A percentile compares a stretch with the other conserved stretches of the same genome.
Conservation (phyloP, 2,113 vertebrate genomes). For the Brachionichthys hirsutus region DNA sequence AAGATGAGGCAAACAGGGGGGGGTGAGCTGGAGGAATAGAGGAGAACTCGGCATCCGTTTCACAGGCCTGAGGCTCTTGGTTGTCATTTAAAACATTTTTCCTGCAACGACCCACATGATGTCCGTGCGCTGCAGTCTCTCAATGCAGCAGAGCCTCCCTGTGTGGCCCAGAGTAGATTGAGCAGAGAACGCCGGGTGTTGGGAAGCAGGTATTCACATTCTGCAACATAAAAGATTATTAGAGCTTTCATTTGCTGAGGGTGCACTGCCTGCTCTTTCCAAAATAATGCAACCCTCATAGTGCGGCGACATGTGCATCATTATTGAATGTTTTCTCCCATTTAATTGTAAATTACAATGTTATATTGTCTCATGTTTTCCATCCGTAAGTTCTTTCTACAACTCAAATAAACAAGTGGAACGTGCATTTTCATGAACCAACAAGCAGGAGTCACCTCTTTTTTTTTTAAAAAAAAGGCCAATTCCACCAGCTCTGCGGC, state of each 20-base stretch:
- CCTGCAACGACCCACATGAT: slow-evolving; percentile 25
- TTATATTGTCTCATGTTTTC: slow-evolving; percentile 13
- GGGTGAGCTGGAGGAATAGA: slow-evolving; percentile 25
- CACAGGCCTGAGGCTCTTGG: slow-evolving; percentile 45
- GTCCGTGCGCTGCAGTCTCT: slow-evolving; percentile 30
- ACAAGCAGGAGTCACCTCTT: slow-evolving; percentile 17
- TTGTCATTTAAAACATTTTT: slow-evolving; percentile 57
- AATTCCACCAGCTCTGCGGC: slow-evolving; percentile 1
- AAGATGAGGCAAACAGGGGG: background rate
- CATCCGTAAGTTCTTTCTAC: background rate
- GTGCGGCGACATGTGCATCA: slow-evolving; percentile 15
- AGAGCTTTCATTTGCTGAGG: slow-evolving; percentile 10
- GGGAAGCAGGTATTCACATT: slow-evolving; percentile 11
- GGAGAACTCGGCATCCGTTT: slow-evolving; percentile 51
- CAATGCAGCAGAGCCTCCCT: slow-evolving; percentile 9
- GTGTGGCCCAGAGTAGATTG: slow-evolving; percentile 8
- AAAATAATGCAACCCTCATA: slow-evolving; percentile 2
- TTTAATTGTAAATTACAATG: slow-evolving; percentile 36
- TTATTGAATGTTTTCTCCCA: slow-evolving; percentile 41
- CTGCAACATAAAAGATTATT: slow-evolving; percentile 24
- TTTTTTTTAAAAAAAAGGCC: slow-evolving; percentile 15
- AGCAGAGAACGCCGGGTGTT: background rate
- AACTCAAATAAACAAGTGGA: slow-evolving; percentile 1
- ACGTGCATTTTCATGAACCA: slow-evolving; percentile 14
- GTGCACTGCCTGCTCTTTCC: slow-evolving; percentile 6